These are phyloP conservation scores for Percopsis transmontana DNA, from an alignment of 2,113 vertebrate genomes.

Conservation along the genomic window DNA sequence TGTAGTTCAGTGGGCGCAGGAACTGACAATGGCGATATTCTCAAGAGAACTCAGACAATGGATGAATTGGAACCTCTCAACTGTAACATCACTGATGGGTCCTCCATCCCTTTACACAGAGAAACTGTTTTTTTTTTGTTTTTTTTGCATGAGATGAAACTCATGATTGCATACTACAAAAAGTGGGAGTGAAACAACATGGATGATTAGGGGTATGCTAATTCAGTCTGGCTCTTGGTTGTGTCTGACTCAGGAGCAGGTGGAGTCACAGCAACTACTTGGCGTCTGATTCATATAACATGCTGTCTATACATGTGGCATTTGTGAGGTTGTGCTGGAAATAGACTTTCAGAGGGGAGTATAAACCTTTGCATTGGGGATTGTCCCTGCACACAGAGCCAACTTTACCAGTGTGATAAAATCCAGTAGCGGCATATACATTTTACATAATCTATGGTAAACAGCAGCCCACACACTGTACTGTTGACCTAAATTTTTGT, in stretches of 20 bases:
- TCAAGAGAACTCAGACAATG: not conserved
- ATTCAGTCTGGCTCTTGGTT: not conserved
- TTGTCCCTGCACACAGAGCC: slow-evolving; percentile 8
- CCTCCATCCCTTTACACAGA: not conserved
- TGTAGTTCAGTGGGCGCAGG: slow-evolving; percentile 49
- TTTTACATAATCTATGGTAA: not conserved
- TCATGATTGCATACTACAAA: not conserved
- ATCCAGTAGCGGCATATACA: not conserved
- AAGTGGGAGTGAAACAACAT: not conserved
- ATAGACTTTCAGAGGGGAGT: slow-evolving; percentile 27
- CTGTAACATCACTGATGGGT: not conserved
- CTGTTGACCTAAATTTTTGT: not conserved
- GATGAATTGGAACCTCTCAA: not conserved
- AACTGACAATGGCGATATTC: not conserved
- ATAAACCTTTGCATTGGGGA: slow-evolving; percentile 14
- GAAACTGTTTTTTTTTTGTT: not conserved
- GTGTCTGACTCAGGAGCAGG: not conserved
- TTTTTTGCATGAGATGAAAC: not conserved
- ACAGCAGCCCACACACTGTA: not conserved
- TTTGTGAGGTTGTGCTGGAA: slow-evolving; percentile 31
- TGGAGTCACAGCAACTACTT: not conserved
- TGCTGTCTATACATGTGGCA: slow-evolving; percentile 7
- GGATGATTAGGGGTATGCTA: not conserved
- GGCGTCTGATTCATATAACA: not conserved
- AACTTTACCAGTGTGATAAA: slow-evolving; percentile 7